A percentile compares a stretch with the other conserved stretches of the same genome.
These are phyloP conservation scores for Thera britannica DNA, from an alignment of 2,888 invertebrate genomes.

Conservation along the genomic window DNA sequence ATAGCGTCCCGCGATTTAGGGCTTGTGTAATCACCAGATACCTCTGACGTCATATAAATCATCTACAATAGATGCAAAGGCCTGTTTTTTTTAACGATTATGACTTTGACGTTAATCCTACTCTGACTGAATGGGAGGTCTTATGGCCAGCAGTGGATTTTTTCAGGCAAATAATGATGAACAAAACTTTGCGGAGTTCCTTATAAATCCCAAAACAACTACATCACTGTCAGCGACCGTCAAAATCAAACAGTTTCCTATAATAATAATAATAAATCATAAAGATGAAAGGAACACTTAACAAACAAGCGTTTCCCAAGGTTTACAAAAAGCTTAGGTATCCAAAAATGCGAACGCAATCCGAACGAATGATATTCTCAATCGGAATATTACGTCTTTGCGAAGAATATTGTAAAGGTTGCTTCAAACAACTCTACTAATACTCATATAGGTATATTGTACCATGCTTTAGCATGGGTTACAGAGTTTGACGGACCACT, in stretches of 20 bases:
- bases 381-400: slow-evolving; percentile 46
- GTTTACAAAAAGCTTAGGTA: slow-evolving; percentile 55
- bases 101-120: too few species aligned
- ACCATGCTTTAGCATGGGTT: too few species aligned
- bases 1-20: too few species aligned
- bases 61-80: too few species aligned
- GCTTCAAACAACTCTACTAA: neutral
- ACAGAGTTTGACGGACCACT: too few species aligned
- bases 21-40: too few species aligned
- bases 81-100: too few species aligned
- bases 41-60: too few species aligned
- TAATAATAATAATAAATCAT: slow-evolving; percentile 50
- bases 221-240: slow-evolving; percentile 34
- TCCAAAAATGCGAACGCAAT: slow-evolving; percentile 45
- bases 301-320: slow-evolving; percentile 45
- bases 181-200: neutral
- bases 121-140: too few species aligned
- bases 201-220: slow-evolving; percentile 23
- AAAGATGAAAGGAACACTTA: slow-evolving; percentile 50
- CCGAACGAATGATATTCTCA: slow-evolving; percentile 44
- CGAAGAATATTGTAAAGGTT: slow-evolving; percentile 11
- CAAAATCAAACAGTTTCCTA: slow-evolving; percentile 34
- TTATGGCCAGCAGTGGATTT: too few species aligned
- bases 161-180: neutral
- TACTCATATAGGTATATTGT: too few species aligned